Evolutionary conservation across 2,113 vertebrate species (phyloP).

Genomic region (Herpetotheres cachinnans): DNA sequence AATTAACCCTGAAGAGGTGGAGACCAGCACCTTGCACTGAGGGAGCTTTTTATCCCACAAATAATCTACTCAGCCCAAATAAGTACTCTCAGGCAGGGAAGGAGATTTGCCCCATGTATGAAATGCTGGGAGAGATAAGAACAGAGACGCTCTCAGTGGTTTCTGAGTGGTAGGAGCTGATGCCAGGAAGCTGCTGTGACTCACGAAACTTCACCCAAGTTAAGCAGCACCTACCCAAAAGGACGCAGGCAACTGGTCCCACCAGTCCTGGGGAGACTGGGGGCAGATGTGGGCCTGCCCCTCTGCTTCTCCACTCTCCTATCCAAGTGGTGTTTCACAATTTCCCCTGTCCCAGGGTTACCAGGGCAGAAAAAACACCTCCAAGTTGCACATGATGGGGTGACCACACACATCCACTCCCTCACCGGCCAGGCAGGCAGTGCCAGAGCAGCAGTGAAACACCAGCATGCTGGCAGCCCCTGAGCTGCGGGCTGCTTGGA

Average conservation of each 20-base stretch:
- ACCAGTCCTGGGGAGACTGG: neutral
- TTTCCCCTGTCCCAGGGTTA: neutral
- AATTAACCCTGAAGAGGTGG: neutral
- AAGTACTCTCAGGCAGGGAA: neutral
- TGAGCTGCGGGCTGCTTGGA: neutral
- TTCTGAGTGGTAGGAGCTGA: neutral
- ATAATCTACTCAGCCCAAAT: neutral
- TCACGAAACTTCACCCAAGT: neutral
- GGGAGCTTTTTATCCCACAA: neutral
- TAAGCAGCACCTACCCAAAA: neutral
- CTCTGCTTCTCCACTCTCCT: neutral
- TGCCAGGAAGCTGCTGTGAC: constrained; percentile 5
- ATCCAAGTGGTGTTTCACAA: neutral
- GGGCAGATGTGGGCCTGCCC: neutral
- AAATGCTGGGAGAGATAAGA: constrained; percentile 20
- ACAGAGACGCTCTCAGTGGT: neutral
- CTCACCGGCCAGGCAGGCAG: rapidly evolving
- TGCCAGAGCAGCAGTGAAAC: rapidly evolving
- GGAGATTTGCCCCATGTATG: neutral
- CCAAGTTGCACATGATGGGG: neutral
- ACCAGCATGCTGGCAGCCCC: neutral
- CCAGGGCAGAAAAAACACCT: neutral
- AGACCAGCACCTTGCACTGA: neutral
- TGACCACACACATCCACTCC: neutral
- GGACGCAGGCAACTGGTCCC: neutral